Conservation (phyloP, 1,140 invertebrate species). For the Ceratina japonica region DNA sequence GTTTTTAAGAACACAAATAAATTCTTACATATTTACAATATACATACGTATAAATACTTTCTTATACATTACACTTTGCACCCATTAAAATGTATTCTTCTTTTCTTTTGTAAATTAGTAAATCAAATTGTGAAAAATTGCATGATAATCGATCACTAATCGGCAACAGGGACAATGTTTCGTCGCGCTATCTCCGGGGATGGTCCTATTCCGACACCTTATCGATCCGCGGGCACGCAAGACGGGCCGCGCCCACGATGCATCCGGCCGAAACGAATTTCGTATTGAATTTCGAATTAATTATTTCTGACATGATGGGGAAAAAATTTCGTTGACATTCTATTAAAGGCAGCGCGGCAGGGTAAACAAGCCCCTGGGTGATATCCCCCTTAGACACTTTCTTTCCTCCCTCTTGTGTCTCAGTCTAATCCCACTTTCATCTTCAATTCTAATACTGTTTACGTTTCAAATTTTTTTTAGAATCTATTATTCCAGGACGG, state of each 20-base stretch:
- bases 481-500: too few species aligned
- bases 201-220: slow-evolving; percentile 40
- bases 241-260: slow-evolving; percentile 45
- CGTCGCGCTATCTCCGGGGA: slow-evolving; percentile 9
- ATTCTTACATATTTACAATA: too few species aligned
- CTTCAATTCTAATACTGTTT: too few species aligned
- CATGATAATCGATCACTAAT: too few species aligned
- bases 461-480: too few species aligned
- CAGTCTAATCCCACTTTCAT: background rate
- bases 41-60: too few species aligned
- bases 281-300: slow-evolving; percentile 26
- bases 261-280: slow-evolving; percentile 33
- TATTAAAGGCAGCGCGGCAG: slow-evolving; percentile 41
- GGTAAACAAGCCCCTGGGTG: slow-evolving; percentile 38
- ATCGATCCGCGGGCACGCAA: slow-evolving; percentile 44
- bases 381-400: slow-evolving; percentile 14
- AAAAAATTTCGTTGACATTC: slow-evolving; percentile 28
- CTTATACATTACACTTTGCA: too few species aligned
- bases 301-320: slow-evolving; percentile 10
- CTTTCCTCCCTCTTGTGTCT: background rate
- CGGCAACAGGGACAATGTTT: background rate
- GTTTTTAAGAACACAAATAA: too few species aligned
- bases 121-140: too few species aligned
- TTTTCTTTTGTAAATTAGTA: too few species aligned
- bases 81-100: too few species aligned